Conservation (phyloP, 2,888 invertebrate species). For the Idaea biselata region DNA sequence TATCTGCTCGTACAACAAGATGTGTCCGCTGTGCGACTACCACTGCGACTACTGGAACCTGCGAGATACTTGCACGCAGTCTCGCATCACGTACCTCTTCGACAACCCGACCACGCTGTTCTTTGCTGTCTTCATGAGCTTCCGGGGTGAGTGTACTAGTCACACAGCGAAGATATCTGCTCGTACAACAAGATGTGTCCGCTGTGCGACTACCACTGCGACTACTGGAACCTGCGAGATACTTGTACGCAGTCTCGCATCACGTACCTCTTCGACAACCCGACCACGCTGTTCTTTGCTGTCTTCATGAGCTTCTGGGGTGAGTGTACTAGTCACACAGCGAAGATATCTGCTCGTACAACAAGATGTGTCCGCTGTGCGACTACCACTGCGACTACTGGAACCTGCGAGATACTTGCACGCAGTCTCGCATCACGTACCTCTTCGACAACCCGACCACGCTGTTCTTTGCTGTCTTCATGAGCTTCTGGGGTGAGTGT, state of each 20-base stretch:
- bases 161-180: too few relatives aligned
- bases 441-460: constrained; percentile 97
- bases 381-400: constrained; percentile 93
- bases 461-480: constrained; percentile 96
- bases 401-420: constrained; percentile 90
- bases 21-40: constrained; percentile 86
- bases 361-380: constrained; percentile 81
- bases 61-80: constrained; percentile 90
- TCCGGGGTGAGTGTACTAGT: constrained; percentile 91
- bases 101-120: constrained; percentile 97
- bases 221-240: constrained; percentile 90
- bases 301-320: constrained; percentile 98
- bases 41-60: constrained; percentile 94
- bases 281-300: constrained; percentile 96
- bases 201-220: constrained; percentile 92
- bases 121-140: constrained; percentile 96
- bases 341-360: too few relatives aligned
- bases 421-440: constrained; percentile 92
- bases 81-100: constrained; percentile 93
- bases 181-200: constrained; percentile 49
- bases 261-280: constrained; percentile 96
- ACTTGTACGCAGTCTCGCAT: constrained; percentile 92
- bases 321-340: too few relatives aligned
- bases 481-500: constrained; percentile 93
- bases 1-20: too few relatives aligned